phyloP scores from a whole-genome alignment of 2,113 vertebrate genomes.

The Cyanoramphus novaezelandiae region DNA sequence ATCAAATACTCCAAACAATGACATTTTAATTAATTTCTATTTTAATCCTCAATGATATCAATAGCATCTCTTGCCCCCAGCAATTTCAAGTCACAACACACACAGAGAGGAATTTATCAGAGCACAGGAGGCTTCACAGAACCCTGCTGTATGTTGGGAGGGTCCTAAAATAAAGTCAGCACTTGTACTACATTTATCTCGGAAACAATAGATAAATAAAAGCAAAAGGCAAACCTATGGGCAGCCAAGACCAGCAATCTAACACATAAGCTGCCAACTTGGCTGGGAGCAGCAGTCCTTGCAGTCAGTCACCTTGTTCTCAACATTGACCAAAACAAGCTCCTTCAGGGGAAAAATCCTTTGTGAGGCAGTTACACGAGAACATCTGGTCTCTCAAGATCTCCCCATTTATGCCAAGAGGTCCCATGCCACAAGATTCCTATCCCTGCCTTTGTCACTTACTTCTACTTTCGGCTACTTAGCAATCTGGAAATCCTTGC shows the following conservation, averaged over 20 bases:
- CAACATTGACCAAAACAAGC: not conserved
- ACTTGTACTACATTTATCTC: not conserved
- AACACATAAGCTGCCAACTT: rapidly evolving
- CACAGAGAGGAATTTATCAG: not conserved
- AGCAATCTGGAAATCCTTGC: not conserved
- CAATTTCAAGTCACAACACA: not conserved
- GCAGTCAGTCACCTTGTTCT: not conserved
- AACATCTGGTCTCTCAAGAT: rapidly evolving
- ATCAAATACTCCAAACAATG: not conserved
- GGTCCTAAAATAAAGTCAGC: not conserved
- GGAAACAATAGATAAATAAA: not conserved
- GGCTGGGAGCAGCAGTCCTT: rapidly evolving
- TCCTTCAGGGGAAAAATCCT: not conserved
- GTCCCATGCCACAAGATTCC: not conserved
- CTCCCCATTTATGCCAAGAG: not conserved
- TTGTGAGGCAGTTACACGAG: rapidly evolving
- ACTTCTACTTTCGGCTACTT: not conserved
- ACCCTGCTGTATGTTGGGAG: not conserved
- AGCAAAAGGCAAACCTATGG: not conserved
- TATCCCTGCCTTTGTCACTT: rapidly evolving
- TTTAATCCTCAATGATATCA: not conserved
- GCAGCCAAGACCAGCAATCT: not conserved
- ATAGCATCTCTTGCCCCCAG: not conserved
- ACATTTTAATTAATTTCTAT: not conserved
- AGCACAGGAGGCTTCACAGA: not conserved